These are phyloP conservation scores for Cuculus canorus DNA, from an alignment of 2,797 vertebrate genomes.

Conservation along the genomic window DNA sequence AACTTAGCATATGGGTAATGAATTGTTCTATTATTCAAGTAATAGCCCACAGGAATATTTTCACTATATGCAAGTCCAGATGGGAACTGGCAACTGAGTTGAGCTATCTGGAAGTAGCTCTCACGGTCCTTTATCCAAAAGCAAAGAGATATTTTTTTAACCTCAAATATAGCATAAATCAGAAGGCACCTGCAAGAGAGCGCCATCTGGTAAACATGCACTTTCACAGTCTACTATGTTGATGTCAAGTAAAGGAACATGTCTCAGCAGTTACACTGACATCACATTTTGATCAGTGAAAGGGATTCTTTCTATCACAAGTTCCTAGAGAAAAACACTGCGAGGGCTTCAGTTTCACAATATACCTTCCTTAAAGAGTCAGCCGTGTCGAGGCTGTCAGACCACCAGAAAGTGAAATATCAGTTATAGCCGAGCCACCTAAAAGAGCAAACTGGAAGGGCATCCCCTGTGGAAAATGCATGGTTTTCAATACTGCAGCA, in stretches of 20 bases:
- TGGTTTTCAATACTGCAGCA: neutral
- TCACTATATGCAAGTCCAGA: neutral
- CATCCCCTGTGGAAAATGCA: neutral
- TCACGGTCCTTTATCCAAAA: neutral
- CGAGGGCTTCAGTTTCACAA: neutral
- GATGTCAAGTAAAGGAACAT: neutral
- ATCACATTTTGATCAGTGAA: constrained; percentile 34
- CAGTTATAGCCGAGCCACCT: neutral
- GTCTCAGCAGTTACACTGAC: constrained; percentile 14
- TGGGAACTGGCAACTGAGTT: neutral
- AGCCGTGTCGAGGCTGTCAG: neutral
- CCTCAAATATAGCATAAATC: constrained; percentile 13
- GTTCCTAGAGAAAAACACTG: neutral
- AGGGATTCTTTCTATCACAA: neutral
- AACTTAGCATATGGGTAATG: neutral
- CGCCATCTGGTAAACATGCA: neutral
- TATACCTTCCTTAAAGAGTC: neutral
- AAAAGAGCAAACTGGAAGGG: neutral
- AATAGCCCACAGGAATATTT: neutral
- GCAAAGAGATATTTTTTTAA: neutral
- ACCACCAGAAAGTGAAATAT: constrained; percentile 4
- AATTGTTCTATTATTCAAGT: neutral
- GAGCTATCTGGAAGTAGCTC: neutral
- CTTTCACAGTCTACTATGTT: neutral
- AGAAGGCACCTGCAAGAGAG: neutral